A percentile compares a stretch with the other conserved stretches of the same genome.
Conservation (phyloP, 2,113 vertebrate genomes). For the Amphilophus citrinellus region DNA sequence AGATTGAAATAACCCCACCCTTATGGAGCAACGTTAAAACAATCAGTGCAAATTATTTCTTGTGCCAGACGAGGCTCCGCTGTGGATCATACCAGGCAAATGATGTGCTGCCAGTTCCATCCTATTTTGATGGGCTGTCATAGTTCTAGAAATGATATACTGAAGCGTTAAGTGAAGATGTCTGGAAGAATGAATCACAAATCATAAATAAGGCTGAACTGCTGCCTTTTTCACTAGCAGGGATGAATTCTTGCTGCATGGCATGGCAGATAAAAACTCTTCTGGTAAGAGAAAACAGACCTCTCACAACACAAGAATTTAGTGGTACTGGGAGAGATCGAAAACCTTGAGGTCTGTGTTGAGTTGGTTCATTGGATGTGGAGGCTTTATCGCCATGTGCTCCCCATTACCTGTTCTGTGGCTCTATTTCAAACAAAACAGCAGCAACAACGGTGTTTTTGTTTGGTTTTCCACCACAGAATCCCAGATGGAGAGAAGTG, state of each 20-base stretch:
- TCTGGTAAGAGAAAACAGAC: conserved; percentile 12
- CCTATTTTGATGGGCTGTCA: conserved; percentile 31
- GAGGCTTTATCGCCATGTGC: conserved; percentile 58
- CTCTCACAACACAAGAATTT: conserved; percentile 8
- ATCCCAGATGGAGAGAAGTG: neutral
- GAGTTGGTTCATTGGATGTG: conserved; percentile 9
- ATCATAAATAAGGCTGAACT: neutral
- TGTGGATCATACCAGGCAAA: conserved; percentile 4
- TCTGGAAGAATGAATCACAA: conserved; percentile 21
- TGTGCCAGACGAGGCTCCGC: neutral
- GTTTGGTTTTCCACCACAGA: conserved; percentile 14
- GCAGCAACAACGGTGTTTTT: conserved; percentile 32
- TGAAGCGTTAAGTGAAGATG: neutral
- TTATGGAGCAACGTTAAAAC: neutral
- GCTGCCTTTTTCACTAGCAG: neutral
- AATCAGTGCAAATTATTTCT: neutral
- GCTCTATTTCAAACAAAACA: conserved; percentile 57
- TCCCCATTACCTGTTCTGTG: conserved; percentile 65
- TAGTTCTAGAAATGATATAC: neutral
- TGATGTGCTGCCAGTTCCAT: conserved; percentile 33
- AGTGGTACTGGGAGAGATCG: neutral
- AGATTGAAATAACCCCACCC: neutral
- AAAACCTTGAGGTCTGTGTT: neutral
- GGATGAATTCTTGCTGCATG: conserved; percentile 9
- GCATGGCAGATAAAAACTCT: neutral